phyloP scores from a whole-genome alignment of 2,888 invertebrate genomes.

The Pterobdella sp. region DNA sequence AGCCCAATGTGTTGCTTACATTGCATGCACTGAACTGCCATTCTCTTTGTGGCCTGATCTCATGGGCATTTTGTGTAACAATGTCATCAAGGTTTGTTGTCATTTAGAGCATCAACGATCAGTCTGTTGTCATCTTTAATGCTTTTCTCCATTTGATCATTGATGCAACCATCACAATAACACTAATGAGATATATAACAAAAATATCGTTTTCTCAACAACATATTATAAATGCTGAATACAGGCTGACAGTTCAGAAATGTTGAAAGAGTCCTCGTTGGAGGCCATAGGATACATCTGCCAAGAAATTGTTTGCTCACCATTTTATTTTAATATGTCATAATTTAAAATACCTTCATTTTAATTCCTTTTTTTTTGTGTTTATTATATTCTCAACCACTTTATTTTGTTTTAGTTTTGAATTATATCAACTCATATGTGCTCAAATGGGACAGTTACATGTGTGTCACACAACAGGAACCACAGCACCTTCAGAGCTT shows the following conservation, averaged over 20 bases:
- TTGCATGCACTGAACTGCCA: slow-evolving; percentile 91
- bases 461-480: slow-evolving; percentile 50
- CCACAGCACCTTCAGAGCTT: slow-evolving; percentile 82
- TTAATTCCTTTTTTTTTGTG: slow-evolving; percentile 20
- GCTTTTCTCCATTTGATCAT: too few relatives aligned
- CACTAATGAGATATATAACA: not conserved
- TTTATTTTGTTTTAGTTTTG: not conserved
- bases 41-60: slow-evolving; percentile 84
- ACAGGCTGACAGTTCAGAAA: slow-evolving; percentile 65
- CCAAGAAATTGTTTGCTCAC: slow-evolving; percentile 69
- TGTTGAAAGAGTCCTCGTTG: slow-evolving; percentile 88
- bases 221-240: not conserved
- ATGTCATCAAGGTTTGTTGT: slow-evolving; percentile 65
- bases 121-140: not conserved
- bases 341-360: not conserved
- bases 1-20: slow-evolving; percentile 96
- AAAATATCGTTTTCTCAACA: not conserved
- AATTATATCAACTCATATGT: not conserved
- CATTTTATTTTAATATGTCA: not conserved
- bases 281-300: slow-evolving; percentile 98
- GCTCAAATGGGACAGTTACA: not conserved
- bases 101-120: not conserved
- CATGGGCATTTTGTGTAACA: slow-evolving; percentile 74
- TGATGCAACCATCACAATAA: too few relatives aligned
- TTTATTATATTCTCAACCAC: not conserved